Evolutionary conservation across 1,140 invertebrate genomes (phyloP), one percentile per base, ranked within the genome.

Genomic region (Lepidurus arcticus): DNA sequence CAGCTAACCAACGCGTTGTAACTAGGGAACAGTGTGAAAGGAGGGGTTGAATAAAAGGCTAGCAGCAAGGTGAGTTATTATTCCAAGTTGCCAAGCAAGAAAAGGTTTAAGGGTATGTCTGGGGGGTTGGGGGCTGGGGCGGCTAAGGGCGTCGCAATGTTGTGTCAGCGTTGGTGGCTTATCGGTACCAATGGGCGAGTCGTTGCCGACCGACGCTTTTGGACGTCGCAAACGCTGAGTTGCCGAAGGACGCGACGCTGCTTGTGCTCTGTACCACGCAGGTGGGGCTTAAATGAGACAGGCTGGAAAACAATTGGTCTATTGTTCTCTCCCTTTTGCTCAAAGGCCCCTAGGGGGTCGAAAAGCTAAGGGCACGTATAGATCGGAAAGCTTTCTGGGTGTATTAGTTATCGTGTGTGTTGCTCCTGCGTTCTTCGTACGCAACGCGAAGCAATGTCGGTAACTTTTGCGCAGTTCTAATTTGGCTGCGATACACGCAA

Each of bases 231-330:
- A 65, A 65, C 53, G 53, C 16, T 7, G 53, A 3, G 47, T 65
- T 65, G 47, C 13, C 13, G 21, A 9, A 65, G 16, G 53, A 65
- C 53, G 53, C 53, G 34, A 34, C 34, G 34, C 34, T 34, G 34
- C 34, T 34, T 34, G 34, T 65, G 53, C 53, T n/a, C 16, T 65
- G 53, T 16, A 65, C 53, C 6, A 65, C 53, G 53, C 53, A 65
- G 53, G 53, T 65, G 53, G 53, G 53, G 53, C 53, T 65, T 65
- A 65, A 65, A 65, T 65, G 53, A 65, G 53, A 21, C 53, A 65
- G 53, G 53, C 53, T 65, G 53, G 53, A 65, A 65, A 65, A 65
- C 53, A 65, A 65, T 65, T 65, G 53, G 53, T 65, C 53, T 65
- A 65, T 65, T 65, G 53, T 65, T 65, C 53, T 65, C 53, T 65